Conservation (phyloP, 2,113 vertebrate genomes). For the Phyllostomus discolor region DNA sequence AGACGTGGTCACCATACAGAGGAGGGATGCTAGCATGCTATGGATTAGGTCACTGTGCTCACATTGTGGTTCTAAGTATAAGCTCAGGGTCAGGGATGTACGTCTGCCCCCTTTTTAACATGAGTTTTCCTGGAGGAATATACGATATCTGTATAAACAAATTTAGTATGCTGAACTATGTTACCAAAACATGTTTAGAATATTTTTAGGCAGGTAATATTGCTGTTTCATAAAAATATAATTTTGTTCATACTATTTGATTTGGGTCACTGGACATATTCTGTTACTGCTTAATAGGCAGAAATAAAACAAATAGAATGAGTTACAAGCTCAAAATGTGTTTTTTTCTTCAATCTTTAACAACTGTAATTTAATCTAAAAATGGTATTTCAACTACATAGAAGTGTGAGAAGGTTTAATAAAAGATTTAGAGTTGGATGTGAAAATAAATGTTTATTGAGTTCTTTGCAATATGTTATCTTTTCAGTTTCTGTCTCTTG, state of each 20-base stretch:
- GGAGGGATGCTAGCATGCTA: rapidly evolving
- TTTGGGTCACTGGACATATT: not conserved
- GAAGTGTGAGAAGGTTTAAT: not conserved
- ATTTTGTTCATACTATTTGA: not conserved
- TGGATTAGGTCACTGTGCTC: not conserved
- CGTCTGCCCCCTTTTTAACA: not conserved
- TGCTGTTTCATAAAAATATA: not conserved
- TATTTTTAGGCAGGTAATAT: not conserved
- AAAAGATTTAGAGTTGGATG: not conserved
- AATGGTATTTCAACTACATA: not conserved
- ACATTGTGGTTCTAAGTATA: not conserved
- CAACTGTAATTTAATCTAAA: not conserved
- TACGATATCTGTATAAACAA: not conserved
- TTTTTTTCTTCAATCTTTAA: not conserved
- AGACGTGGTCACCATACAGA: too few relatives aligned
- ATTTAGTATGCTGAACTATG: not conserved
- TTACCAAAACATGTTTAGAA: not conserved
- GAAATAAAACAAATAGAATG: not conserved
- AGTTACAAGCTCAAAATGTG: not conserved
- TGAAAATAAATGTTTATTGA: not conserved
- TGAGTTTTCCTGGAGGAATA: not conserved
- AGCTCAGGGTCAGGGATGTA: not conserved
- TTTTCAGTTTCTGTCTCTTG: not conserved
- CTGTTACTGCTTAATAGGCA: not conserved
- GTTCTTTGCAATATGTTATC: not conserved